phyloP scores from a whole-genome alignment of 1,140 invertebrate species.

The Drosophila nasuta region DNA sequence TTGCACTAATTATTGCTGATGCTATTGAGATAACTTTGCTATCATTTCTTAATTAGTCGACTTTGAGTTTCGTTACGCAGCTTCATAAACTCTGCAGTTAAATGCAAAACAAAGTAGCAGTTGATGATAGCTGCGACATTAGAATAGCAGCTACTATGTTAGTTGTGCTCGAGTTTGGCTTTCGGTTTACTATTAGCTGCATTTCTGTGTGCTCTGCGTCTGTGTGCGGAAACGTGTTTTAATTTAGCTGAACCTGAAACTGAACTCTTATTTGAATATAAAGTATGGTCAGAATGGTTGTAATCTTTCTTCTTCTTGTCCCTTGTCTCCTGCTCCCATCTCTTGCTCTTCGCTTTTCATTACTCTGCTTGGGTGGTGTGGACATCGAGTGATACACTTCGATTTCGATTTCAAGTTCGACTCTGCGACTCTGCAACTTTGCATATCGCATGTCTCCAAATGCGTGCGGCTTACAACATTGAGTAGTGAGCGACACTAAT shows the following conservation, averaged over 20 bases:
- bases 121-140: neutral
- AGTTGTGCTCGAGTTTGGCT: neutral
- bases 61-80: neutral
- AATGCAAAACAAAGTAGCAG: neutral
- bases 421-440: neutral
- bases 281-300: slow-evolving; percentile 5
- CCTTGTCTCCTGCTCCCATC: neutral
- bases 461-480: slow-evolving; percentile 65
- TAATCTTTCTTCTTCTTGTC: neutral
- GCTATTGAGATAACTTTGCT: neutral
- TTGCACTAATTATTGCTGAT: neutral
- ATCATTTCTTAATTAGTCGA: neutral
- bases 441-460: slow-evolving; percentile 47
- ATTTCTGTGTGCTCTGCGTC: neutral
- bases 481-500: slow-evolving; percentile 73
- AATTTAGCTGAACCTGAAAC: neutral
- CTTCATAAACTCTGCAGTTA: neutral
- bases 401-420: neutral
- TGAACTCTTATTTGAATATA: slow-evolving; percentile 5
- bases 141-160: neutral
- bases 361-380: slow-evolving; percentile 43
- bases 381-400: slow-evolving; percentile 14
- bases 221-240: slow-evolving; percentile 8
- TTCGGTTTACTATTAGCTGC: neutral
- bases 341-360: neutral